These are phyloP conservation scores for Salarias fasciatus DNA, from an alignment of 2,797 vertebrate genomes.

Conservation along the genomic window DNA sequence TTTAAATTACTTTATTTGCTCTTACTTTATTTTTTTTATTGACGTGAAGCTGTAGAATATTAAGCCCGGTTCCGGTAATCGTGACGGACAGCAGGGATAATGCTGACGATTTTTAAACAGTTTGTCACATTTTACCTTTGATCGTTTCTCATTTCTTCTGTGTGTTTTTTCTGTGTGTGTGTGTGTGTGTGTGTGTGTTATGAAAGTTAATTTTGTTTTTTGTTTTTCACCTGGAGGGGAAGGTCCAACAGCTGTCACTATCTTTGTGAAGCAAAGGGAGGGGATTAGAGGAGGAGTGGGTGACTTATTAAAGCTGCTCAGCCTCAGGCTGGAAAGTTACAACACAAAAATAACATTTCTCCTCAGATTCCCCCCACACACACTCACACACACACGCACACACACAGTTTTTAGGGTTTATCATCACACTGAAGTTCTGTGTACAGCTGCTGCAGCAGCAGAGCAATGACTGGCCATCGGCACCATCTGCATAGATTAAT, in stretches of 20 bases:
- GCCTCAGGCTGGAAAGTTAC: slow-evolving; percentile 32
- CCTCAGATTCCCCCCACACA: not conserved
- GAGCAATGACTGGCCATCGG: slow-evolving; percentile 43
- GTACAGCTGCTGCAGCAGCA: slow-evolving; percentile 44
- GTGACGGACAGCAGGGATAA: not conserved
- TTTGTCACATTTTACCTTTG: slow-evolving; percentile 14
- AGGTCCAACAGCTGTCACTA: slow-evolving; percentile 39
- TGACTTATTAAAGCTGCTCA: slow-evolving; percentile 38
- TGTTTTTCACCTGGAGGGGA: slow-evolving; percentile 16
- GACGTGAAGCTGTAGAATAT: not conserved
- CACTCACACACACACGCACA: no score
- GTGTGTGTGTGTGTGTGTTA: not conserved
- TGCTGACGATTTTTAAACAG: slow-evolving; percentile 18
- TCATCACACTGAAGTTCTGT: slow-evolving; percentile 28
- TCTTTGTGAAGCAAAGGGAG: slow-evolving; percentile 34
- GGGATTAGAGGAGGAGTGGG: slow-evolving; percentile 49
- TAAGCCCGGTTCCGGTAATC: not conserved
- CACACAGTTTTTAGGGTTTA: slow-evolving; percentile 22
- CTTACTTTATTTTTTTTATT: slow-evolving; percentile 22
- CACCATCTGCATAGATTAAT: slow-evolving; percentile 65
- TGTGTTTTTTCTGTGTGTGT: no score
- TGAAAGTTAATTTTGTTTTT: slow-evolving; percentile 26
- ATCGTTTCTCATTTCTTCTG: slow-evolving; percentile 18
- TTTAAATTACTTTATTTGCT: slow-evolving; percentile 17
- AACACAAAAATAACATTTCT: slow-evolving; percentile 9